Evolutionary conservation across 2,888 invertebrate genomes (phyloP).

Genomic region (Parapristionchus giblindavisi): DNA sequence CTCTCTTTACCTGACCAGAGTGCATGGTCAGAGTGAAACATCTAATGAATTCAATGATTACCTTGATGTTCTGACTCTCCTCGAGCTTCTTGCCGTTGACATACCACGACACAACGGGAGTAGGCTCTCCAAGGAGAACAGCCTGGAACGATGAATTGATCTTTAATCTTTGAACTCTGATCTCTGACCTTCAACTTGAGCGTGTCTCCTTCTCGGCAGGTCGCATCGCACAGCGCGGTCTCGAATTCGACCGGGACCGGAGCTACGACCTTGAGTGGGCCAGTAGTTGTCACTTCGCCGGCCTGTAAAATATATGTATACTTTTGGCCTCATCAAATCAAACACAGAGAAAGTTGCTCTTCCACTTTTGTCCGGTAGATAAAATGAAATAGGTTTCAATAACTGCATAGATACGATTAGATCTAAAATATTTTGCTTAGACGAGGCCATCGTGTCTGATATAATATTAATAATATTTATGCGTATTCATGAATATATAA

Average conservation of each 20-base stretch:
- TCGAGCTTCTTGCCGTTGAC: conserved; percentile 68
- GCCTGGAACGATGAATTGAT: conserved; percentile 49
- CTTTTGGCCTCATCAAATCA: neutral
- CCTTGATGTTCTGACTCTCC: conserved; percentile 67
- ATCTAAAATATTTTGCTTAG: no score
- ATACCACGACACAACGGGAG: conserved; percentile 65
- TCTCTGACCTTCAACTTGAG: conserved; percentile 66
- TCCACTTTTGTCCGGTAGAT: no score
- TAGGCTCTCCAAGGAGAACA: conserved; percentile 69
- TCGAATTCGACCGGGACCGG: conserved; percentile 70
- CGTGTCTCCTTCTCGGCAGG: conserved; percentile 70
- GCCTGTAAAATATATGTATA: conserved; percentile 38
- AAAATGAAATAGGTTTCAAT: no score
- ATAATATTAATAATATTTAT: no score
- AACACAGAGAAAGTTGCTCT: no score
- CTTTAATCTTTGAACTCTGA: neutral
- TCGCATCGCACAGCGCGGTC: conserved; percentile 68
- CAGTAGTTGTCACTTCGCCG: conserved; percentile 71
- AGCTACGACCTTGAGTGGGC: conserved; percentile 67
- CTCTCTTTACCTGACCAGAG: no score
- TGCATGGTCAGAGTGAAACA: no score
- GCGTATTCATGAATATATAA: no score
- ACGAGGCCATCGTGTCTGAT: no score
- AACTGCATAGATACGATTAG: no score
- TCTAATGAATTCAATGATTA: no score